Evolutionary conservation across 1,140 invertebrate species (phyloP).

Genomic region (Drosophila setifemur): DNA sequence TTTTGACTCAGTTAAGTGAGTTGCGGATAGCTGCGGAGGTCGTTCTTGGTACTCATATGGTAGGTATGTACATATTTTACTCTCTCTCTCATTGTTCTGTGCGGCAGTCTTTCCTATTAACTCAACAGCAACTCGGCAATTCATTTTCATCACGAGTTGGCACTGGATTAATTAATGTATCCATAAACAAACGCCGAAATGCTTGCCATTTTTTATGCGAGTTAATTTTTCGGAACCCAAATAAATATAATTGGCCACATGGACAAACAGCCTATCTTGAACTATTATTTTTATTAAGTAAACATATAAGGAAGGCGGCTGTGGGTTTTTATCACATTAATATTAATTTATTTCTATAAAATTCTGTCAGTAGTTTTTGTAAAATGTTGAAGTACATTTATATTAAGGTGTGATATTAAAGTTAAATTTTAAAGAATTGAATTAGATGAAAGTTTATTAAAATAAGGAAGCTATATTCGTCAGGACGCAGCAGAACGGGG

Average conservation of each 20-base stretch:
- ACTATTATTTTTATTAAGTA: background rate
- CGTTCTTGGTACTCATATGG: constrained; percentile 10
- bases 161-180: constrained; percentile 28
- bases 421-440: too few species aligned
- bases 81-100: too few species aligned
- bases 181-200: constrained; percentile 45
- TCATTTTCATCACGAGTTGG: constrained; percentile 35
- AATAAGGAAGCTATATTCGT: too few species aligned
- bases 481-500: too few species aligned
- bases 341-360: too few species aligned
- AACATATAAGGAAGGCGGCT: too few species aligned
- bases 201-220: constrained; percentile 6
- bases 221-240: constrained; percentile 23
- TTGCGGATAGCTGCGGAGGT: background rate
- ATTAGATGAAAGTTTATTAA: too few species aligned
- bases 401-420: too few species aligned
- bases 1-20: constrained; percentile 3
- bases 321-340: too few species aligned
- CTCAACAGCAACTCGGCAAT: constrained; percentile 32
- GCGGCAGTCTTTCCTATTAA: constrained; percentile 33
- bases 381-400: too few species aligned
- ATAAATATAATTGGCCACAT: constrained; percentile 8
- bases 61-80: too few species aligned
- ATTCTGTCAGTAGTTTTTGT: too few species aligned
- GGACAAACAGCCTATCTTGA: background rate